phyloP scores from a whole-genome alignment of 2,113 vertebrate genomes.

The Corydoras sp. region DNA sequence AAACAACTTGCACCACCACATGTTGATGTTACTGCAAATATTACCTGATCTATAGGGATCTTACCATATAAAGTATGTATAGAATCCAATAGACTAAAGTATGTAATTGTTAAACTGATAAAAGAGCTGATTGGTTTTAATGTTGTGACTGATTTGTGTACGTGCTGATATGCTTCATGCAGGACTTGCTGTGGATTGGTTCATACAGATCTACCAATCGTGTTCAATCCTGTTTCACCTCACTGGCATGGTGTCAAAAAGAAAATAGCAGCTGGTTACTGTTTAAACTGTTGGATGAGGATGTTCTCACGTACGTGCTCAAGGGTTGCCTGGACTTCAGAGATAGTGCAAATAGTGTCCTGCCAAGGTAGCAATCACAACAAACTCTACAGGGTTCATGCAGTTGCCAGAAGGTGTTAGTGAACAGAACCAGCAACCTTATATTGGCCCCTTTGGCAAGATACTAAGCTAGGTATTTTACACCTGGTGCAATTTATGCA shows the following conservation, averaged over 20 bases:
- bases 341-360: constrained; percentile 23
- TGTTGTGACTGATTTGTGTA: background rate
- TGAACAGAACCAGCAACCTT: background rate
- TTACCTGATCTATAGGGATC: too few relatives aligned
- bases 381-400: constrained; percentile 28
- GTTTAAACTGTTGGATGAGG: constrained; percentile 65
- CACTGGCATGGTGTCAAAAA: constrained; percentile 65
- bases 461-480: background rate
- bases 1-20: too few relatives aligned
- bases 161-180: constrained; percentile 13
- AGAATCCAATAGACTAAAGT: too few relatives aligned
- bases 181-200: constrained; percentile 20
- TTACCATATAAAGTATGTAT: too few relatives aligned
- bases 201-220: constrained; percentile 11
- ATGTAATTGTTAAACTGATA: too few relatives aligned
- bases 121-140: background rate
- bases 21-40: too few relatives aligned
- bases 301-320: constrained; percentile 65
- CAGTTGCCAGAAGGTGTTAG: constrained; percentile 22
- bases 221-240: constrained; percentile 23
- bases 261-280: constrained; percentile 70
- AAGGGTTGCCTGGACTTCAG: constrained; percentile 39
- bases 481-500: too few relatives aligned
- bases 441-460: background rate
- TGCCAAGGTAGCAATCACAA: constrained; percentile 33